Evolutionary conservation across 2,888 invertebrate genomes (phyloP).

Genomic region (Rhingia rostrata): DNA sequence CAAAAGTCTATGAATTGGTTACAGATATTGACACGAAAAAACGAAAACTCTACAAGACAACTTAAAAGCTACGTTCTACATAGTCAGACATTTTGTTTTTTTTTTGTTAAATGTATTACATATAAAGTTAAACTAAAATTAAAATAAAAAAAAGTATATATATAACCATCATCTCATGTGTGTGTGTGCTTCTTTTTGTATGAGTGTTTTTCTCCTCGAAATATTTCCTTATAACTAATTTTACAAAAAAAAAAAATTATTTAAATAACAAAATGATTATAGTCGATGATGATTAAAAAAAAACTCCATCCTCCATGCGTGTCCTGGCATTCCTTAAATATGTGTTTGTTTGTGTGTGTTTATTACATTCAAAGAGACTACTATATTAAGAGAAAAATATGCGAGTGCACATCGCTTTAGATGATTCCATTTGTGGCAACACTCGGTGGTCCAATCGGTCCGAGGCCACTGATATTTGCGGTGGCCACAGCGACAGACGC

Average conservation of each 20-base stretch:
- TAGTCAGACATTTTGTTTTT: conserved; percentile 64
- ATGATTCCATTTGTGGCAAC: conserved; percentile 80
- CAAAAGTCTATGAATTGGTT: conserved; percentile 60
- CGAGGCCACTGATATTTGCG: conserved; percentile 77
- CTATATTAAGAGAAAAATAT: conserved; percentile 23
- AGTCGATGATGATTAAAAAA: conserved; percentile 55
- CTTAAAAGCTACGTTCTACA: conserved; percentile 66
- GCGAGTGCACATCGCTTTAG: conserved; percentile 76
- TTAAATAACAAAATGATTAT: conserved; percentile 20
- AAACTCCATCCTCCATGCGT: conserved; percentile 26
- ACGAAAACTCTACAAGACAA: conserved; percentile 62
- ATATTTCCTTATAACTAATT: conserved; percentile 46
- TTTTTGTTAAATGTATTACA: conserved; percentile 73
- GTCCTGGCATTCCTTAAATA: conserved; percentile 24
- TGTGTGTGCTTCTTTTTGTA: conserved; percentile 32
- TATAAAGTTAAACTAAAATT: conserved; percentile 38
- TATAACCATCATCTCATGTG: conserved; percentile 36
- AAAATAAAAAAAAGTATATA: conserved; percentile 7
- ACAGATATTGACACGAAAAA: conserved; percentile 21
- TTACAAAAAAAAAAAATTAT: conserved; percentile 42
- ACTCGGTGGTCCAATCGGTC: conserved; percentile 83
- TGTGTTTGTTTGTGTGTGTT: conserved; percentile 30
- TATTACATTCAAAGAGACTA: conserved; percentile 44
- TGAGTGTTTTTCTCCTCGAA: not conserved
- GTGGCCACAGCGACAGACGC: conserved; percentile 57